These are phyloP conservation scores for Pontoporia blainvillei DNA, from an alignment of 2,113 vertebrate genomes.

Conservation along the genomic window DNA sequence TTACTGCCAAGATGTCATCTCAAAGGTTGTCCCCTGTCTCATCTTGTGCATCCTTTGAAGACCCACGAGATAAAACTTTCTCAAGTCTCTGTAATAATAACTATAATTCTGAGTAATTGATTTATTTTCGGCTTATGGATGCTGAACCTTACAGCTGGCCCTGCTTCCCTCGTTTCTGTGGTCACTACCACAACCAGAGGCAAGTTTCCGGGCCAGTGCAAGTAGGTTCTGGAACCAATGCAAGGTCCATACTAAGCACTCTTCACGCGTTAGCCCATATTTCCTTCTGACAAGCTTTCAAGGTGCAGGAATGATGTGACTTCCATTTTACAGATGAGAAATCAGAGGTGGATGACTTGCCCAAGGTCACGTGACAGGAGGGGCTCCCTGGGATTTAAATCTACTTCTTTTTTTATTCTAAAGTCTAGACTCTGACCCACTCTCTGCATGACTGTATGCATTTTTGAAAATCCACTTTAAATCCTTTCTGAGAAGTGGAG, in stretches of 20 bases:
- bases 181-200: neutral
- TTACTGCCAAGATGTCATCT: accelerated
- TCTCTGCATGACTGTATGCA: neutral
- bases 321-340: neutral
- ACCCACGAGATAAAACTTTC: neutral
- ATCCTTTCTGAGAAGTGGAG: neutral
- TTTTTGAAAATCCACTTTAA: neutral
- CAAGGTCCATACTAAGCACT: neutral
- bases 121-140: neutral
- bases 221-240: accelerated
- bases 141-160: neutral
- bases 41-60: neutral
- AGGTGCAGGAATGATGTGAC: neutral
- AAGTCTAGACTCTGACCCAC: neutral
- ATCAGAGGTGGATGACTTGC: neutral
- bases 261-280: accelerated
- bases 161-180: neutral
- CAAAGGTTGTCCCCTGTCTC: accelerated
- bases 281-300: accelerated
- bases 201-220: neutral
- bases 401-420: neutral
- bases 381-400: neutral
- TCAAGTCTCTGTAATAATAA: neutral
- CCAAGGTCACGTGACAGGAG: neutral
- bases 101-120: neutral